Percentiles rank a stretch among this genome's conserved stretches.
phyloP scores from a whole-genome alignment of 2,113 vertebrate genomes.

The Hiodon alosoides region DNA sequence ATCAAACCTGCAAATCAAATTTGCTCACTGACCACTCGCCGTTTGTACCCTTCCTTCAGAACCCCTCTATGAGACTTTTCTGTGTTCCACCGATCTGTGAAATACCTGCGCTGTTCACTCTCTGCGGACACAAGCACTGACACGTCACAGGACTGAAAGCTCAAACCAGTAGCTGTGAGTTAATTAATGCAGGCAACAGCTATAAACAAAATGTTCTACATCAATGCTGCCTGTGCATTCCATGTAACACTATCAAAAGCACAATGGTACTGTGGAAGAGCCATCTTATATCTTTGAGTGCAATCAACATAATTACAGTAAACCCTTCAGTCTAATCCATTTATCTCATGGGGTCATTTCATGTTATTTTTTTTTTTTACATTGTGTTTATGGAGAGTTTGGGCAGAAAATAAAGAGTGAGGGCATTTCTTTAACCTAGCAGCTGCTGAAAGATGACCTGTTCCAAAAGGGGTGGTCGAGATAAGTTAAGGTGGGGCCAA shows the following conservation, averaged over 20 bases:
- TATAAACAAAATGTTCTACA: not conserved
- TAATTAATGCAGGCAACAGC: not conserved
- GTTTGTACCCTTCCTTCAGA: not conserved
- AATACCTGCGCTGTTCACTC: not conserved
- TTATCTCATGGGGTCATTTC: not conserved
- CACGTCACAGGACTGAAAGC: not conserved
- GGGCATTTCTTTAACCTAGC: no score
- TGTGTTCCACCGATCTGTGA: not conserved
- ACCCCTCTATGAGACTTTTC: not conserved
- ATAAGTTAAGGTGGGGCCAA: no score
- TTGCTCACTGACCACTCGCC: not conserved
- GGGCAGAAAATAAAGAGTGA: no score
- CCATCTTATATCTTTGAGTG: slow-evolving; percentile 16
- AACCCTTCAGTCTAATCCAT: slow-evolving; percentile 15
- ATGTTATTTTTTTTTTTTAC: no score
- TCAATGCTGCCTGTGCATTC: not conserved
- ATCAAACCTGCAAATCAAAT: not conserved
- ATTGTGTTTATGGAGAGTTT: no score
- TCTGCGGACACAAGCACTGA: not conserved
- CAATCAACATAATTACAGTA: slow-evolving; percentile 33
- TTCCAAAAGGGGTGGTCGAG: no score
- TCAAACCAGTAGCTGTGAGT: not conserved
- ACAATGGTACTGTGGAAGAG: slow-evolving; percentile 26
- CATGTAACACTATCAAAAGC: slow-evolving; percentile 26
- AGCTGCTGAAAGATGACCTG: no score